Evolutionary conservation across 2,888 invertebrate genomes (phyloP).

Genomic region (Lycia hirtaria): DNA sequence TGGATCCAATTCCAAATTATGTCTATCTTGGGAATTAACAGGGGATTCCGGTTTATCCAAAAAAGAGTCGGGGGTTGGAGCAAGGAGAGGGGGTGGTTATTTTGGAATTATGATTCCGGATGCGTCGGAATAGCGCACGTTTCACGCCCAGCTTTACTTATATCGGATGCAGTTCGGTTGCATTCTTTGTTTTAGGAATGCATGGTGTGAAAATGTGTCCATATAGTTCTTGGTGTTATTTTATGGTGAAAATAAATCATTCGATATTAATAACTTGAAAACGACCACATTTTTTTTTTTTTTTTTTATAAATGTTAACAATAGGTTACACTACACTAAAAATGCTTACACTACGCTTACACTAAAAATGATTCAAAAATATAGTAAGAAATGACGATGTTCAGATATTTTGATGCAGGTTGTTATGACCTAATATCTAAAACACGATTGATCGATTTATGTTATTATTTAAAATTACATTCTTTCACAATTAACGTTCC

Average conservation of each 20-base stretch:
- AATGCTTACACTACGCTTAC: too few species aligned
- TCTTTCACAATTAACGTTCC: neutral
- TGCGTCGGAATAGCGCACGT: conserved; percentile 79
- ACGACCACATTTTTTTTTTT: too few species aligned
- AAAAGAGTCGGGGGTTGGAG: conserved; percentile 64
- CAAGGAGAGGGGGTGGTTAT: conserved; percentile 76
- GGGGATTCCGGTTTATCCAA: conserved; percentile 84
- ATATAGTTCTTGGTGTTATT: neutral
- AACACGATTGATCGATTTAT: too few species aligned
- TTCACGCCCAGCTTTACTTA: conserved; percentile 82
- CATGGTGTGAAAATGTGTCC: neutral
- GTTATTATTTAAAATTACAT: too few species aligned
- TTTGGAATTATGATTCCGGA: conserved; percentile 86
- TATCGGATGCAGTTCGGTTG: conserved; percentile 46
- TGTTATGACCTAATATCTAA: too few species aligned
- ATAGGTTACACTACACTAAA: too few species aligned
- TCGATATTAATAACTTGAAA: too few species aligned
- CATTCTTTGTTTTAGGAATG: conserved; percentile 12
- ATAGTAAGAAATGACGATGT: too few species aligned
- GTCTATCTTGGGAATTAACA: conserved; percentile 86
- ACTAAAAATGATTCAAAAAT: too few species aligned
- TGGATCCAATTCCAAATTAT: conserved; percentile 87
- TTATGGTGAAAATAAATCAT: too few species aligned
- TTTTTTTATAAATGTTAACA: too few species aligned
- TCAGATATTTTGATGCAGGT: too few species aligned